phyloP scores from a whole-genome alignment of 64 coral and sea anemone species.

The Montipora sp. region DNA sequence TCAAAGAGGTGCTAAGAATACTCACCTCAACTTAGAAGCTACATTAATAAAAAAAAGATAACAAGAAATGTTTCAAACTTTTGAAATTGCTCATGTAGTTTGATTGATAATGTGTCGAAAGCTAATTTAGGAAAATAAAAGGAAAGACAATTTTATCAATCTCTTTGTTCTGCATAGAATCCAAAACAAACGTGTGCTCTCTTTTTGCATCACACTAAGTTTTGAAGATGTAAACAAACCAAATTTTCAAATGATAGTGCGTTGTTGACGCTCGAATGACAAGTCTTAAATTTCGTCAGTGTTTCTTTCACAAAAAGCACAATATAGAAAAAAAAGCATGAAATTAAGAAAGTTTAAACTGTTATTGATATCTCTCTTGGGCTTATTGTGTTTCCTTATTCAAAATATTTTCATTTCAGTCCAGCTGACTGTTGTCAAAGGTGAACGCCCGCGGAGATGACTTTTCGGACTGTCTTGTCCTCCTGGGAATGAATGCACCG shows the following conservation, averaged over 20 bases:
- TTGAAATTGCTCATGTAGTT: neutral
- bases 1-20: too few relatives aligned
- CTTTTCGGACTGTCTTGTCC: neutral
- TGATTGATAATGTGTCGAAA: slow-evolving; percentile 7
- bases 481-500: neutral
- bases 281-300: too few relatives aligned
- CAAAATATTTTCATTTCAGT: neutral
- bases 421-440: neutral
- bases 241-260: too few relatives aligned
- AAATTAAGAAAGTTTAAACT: neutral
- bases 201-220: too few relatives aligned
- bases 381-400: neutral
- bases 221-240: too few relatives aligned
- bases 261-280: too few relatives aligned
- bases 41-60: too few relatives aligned
- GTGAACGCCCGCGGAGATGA: neutral
- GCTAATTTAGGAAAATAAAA: neutral
- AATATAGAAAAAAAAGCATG: neutral
- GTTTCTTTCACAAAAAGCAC: neutral
- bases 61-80: too few relatives aligned
- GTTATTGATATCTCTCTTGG: neutral
- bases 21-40: too few relatives aligned
- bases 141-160: neutral
- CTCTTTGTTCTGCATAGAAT: neutral
- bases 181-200: too few relatives aligned